Evolutionary conservation across 2,888 invertebrate genomes (phyloP).

Genomic region (Sycophila texana): DNA sequence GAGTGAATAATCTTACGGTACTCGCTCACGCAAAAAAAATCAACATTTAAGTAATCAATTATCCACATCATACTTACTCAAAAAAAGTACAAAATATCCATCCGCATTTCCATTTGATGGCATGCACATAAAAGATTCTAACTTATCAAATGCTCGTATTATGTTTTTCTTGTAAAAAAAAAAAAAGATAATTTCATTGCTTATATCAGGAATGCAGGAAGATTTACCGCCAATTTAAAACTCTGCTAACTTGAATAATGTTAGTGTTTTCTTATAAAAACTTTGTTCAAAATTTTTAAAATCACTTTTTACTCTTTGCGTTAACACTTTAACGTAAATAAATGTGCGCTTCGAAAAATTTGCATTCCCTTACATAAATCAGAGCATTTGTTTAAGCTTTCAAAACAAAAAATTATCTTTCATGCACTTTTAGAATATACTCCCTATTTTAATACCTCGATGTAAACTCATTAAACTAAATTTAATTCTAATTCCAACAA

Average conservation of each 20-base stretch:
- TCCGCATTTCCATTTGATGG: constrained; percentile 43
- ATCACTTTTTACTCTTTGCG: not conserved
- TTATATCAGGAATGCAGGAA: constrained; percentile 41
- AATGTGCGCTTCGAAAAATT: not conserved
- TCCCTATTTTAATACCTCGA: constrained; percentile 11
- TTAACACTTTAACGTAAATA: constrained; percentile 4
- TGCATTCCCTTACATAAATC: constrained; percentile 5
- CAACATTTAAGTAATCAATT: constrained; percentile 26
- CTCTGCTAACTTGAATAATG: constrained; percentile 21
- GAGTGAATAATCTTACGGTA: constrained; percentile 26
- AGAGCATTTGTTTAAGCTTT: constrained; percentile 38
- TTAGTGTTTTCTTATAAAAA: constrained; percentile 30
- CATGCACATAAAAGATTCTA: constrained; percentile 46
- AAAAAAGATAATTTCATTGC: constrained; percentile 19
- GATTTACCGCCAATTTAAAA: constrained; percentile 20
- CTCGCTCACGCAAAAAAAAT: constrained; percentile 18
- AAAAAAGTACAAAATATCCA: constrained; percentile 45
- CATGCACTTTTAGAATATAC: constrained; percentile 35
- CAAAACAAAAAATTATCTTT: constrained; percentile 26
- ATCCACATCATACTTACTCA: constrained; percentile 52
- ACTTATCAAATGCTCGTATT: constrained; percentile 33
- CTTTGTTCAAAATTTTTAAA: constrained; percentile 32
- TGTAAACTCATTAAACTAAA: constrained; percentile 42
- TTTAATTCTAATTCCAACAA: constrained; percentile 43
- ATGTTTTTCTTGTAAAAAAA: constrained; percentile 32